Percentiles rank a stretch among this genome's conserved stretches.
Evolutionary conservation across 2,113 vertebrate genomes (phyloP).

Genomic region (Pelodiscus sinensis): DNA sequence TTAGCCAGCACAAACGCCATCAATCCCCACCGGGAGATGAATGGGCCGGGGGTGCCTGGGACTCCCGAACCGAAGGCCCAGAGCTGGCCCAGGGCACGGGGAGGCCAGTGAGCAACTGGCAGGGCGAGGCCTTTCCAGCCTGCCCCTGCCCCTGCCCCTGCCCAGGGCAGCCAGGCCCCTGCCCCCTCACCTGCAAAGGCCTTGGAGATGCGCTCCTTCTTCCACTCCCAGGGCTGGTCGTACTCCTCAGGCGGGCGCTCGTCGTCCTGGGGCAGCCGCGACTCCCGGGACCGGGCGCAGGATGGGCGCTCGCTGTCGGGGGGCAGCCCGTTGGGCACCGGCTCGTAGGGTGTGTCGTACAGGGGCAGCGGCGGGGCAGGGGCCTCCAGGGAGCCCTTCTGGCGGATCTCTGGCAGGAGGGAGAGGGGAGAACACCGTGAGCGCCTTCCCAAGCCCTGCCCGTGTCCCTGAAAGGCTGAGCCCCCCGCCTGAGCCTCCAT

Average conservation of each 20-base stretch:
- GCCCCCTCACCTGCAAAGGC: slow-evolving; percentile 89
- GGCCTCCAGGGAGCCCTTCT: slow-evolving; percentile 77
- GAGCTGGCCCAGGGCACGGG: neutral
- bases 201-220: slow-evolving; percentile 96
- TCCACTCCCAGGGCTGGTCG: slow-evolving; percentile 99
- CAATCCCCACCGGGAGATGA: slow-evolving; percentile 70
- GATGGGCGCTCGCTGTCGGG: slow-evolving; percentile 76
- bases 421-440: neutral
- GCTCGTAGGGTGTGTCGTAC: slow-evolving; percentile 95
- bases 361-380: slow-evolving; percentile 78
- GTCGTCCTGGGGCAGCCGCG: slow-evolving; percentile 93
- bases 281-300: slow-evolving; percentile 83
- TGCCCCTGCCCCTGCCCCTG: neutral
- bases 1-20: slow-evolving; percentile 79
- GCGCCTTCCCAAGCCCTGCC: neutral
- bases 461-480: neutral
- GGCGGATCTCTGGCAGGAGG: slow-evolving; percentile 77
- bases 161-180: neutral
- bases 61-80: neutral
- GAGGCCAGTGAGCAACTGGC: neutral
- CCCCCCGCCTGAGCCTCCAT: neutral
- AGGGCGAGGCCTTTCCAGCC: neutral
- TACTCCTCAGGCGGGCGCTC: slow-evolving; percentile 96
- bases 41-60: neutral
- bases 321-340: slow-evolving; percentile 80